Conservation (phyloP, 1,140 invertebrate species). For the Babylonia areolata region DNA sequence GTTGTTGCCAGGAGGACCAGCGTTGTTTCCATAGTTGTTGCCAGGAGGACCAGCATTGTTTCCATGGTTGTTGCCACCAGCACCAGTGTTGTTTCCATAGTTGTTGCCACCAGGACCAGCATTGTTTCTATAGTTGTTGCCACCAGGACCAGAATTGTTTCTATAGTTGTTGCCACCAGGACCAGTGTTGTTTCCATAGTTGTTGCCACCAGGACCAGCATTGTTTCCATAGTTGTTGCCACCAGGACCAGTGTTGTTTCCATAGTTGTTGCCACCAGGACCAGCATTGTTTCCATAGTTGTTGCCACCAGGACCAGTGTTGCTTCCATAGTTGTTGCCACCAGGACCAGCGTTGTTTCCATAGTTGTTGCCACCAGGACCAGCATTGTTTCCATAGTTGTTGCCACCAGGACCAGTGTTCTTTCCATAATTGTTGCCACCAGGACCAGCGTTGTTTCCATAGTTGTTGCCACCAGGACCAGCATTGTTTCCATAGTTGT, state of each 20-base stretch:
- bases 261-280: conserved; percentile 2
- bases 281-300: neutral
- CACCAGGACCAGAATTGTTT: neutral
- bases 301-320: neutral
- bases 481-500: neutral
- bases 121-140: neutral
- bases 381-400: neutral
- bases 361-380: neutral
- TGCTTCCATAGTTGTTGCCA: neutral
- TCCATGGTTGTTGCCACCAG: neutral
- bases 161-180: too few species aligned
- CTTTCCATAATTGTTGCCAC: neutral
- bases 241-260: too few species aligned
- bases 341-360: neutral
- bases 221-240: too few species aligned
- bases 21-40: neutral
- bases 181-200: neutral
- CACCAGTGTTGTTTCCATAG: neutral
- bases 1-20: neutral
- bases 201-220: conserved; percentile 4
- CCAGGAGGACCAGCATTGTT: neutral
- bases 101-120: neutral
- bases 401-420: neutral
- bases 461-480: neutral
- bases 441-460: neutral